A percentile compares a stretch with the other conserved stretches of the same genome.
These are phyloP conservation scores for Craterocephalus amniculus DNA, from an alignment of 2,797 vertebrate genomes.

Conservation along the genomic window DNA sequence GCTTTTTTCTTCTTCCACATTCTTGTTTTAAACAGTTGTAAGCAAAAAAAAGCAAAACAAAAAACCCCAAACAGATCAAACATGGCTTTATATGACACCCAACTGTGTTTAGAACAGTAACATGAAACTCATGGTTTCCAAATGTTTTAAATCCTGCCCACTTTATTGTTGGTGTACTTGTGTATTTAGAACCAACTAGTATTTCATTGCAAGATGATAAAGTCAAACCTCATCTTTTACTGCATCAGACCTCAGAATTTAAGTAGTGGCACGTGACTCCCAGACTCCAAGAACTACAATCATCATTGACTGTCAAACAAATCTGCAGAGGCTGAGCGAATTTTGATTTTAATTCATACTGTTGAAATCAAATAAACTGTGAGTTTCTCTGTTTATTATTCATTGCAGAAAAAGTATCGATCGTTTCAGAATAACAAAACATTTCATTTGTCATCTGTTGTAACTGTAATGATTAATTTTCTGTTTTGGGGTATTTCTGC, in stretches of 20 bases:
- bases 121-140: background rate
- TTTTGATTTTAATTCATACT: background rate
- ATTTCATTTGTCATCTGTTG: background rate
- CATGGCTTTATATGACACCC: background rate
- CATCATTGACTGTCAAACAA: constrained; percentile 5
- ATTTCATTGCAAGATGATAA: background rate
- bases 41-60: too few species aligned
- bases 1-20: background rate
- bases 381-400: background rate
- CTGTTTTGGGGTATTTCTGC: too few species aligned
- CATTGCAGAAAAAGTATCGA: background rate
- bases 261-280: background rate
- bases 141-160: constrained; percentile 17
- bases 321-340: background rate
- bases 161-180: constrained; percentile 7
- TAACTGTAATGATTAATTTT: background rate
- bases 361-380: background rate
- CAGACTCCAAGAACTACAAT: background rate
- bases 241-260: background rate
- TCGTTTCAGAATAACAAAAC: background rate
- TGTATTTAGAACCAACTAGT: background rate
- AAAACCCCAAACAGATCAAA: constrained; percentile 10
- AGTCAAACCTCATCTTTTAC: background rate
- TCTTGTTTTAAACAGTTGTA: background rate
- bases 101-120: constrained; percentile 7